phyloP scores from a whole-genome alignment of 2,888 invertebrate genomes.

The Drosophila prostipennis region DNA sequence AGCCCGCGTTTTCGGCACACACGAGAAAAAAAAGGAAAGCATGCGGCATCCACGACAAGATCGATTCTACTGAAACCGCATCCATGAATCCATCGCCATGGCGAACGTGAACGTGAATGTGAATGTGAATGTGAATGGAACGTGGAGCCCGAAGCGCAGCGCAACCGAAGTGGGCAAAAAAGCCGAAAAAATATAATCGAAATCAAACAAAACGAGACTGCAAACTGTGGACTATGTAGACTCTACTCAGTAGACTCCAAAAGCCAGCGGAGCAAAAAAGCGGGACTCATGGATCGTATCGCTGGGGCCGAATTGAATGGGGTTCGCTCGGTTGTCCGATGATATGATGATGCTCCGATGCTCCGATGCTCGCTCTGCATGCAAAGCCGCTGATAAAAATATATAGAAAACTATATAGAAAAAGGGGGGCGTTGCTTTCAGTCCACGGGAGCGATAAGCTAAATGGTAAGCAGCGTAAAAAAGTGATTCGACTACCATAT shows the following conservation, averaged over 20 bases:
- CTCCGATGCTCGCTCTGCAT: constrained; percentile 30
- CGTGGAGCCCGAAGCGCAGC: constrained; percentile 47
- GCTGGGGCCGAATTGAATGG: constrained; percentile 14
- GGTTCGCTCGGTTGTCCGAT: constrained; percentile 13
- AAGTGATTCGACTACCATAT: no score
- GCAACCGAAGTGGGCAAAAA: constrained; percentile 23
- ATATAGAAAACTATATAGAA: neutral
- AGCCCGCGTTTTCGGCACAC: constrained; percentile 29
- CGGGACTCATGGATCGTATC: constrained; percentile 27
- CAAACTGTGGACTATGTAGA: neutral
- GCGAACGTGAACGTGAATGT: constrained; percentile 46
- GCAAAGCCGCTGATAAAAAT: constrained; percentile 35
- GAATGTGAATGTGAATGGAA: constrained; percentile 45
- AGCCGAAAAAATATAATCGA: constrained; percentile 2
- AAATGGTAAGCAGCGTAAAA: neutral
- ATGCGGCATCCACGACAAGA: constrained; percentile 83
- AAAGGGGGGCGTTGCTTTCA: neutral
- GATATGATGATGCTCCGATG: constrained; percentile 3
- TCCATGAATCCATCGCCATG: constrained; percentile 30
- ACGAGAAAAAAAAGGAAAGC: constrained; percentile 35
- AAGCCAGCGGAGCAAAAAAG: constrained; percentile 8
- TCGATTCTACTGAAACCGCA: constrained; percentile 82
- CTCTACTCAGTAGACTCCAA: constrained; percentile 22
- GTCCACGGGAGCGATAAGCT: constrained; percentile 18
- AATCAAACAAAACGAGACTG: constrained; percentile 36